Percentiles rank a stretch among this genome's conserved stretches.
phyloP scores from a whole-genome alignment of 1,140 invertebrate species.

The Drosophila orena region DNA sequence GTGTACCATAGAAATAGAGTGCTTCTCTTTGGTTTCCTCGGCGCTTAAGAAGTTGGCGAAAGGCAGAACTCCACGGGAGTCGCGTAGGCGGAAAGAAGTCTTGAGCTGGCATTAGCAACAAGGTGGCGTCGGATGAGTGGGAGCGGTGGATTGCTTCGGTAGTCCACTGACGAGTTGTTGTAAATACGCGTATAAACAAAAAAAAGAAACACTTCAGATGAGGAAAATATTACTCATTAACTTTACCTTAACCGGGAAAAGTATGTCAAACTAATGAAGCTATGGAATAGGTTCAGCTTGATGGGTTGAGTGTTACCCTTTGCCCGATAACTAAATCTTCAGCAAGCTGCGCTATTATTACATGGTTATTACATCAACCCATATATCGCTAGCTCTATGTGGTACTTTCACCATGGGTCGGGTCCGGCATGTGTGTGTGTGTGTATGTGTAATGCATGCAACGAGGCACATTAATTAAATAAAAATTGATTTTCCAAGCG shows the following conservation, averaged over 20 bases:
- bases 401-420: not conserved
- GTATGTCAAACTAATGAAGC: not conserved
- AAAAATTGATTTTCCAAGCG: slow-evolving; percentile 82
- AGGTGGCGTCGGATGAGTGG: not conserved
- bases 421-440: slow-evolving; percentile 25
- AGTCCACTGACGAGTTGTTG: not conserved
- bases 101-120: slow-evolving; percentile 4
- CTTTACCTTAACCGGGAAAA: not conserved
- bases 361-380: not conserved
- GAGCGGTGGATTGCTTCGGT: not conserved
- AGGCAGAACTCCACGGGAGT: slow-evolving; percentile 11
- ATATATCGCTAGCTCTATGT: slow-evolving; percentile 4
- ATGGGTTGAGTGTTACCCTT: not conserved
- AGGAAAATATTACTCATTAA: not conserved
- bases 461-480: slow-evolving; percentile 80
- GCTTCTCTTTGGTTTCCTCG: slow-evolving; percentile 1
- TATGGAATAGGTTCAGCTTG: not conserved
- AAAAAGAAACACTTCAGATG: no score
- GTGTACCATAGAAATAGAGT: not conserved
- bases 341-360: slow-evolving; percentile 1
- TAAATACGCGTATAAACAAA: no score
- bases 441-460: slow-evolving; percentile 65
- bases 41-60: slow-evolving; percentile 11
- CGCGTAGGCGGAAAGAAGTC: not conserved
- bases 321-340: slow-evolving; percentile 15